Base-by-base conservation (phyloP, 2,113 vertebrate species). In the Trogon melanurus region DNA sequence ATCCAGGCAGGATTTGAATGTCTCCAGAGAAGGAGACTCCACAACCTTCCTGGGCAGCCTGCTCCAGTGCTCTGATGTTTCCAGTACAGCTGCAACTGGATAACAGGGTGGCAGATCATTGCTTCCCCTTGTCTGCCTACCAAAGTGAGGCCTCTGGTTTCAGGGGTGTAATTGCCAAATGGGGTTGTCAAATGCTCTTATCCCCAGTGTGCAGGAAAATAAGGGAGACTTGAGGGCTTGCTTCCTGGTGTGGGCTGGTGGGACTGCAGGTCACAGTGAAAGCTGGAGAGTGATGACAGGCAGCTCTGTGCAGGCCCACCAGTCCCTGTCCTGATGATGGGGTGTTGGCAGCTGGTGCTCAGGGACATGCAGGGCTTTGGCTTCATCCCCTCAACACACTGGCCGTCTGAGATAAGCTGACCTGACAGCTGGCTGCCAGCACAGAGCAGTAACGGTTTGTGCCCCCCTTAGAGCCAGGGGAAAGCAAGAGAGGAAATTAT, bases 361-460 rank as follows among this genome's bases (percentile, higher is more conserved):
- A 57, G 78, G 83, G 91, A 75, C 79, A 82, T 16, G 34, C 62
- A 54, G 80, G 45, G 70, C 41, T 95, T 96, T 91, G 93, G 92
- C 86, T 92, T 86, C 61, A 38, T 90, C 73, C n/a, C 57, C 75
- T 86, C 76, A 62, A 87, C 66, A 54, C 54, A 13, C 8, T 62
- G 86, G 23, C 57, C 54, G 30, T 92, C 73, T 92, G 92, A 93
- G 80, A 91, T 96, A 85, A 95, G 78, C 58, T 62, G 91, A 91
- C 88, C 70, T 94, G 96, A 95, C 93, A 96, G 90, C 27, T 96
- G 85, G 85, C 88, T 96, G 86, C 85, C 74, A 80, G 85, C 58
- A 34, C 76, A 61, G 30, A 85, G 45, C 65, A 79, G 65, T 47
- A 79, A 76, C 88, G 91, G 50, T 79, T 50, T 95, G n/a, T 64